Percentiles rank a stretch among this genome's conserved stretches.
These are phyloP conservation scores for Eristalinus sepulchralis DNA, from an alignment of 2,888 invertebrate genomes.

Conservation along the genomic window DNA sequence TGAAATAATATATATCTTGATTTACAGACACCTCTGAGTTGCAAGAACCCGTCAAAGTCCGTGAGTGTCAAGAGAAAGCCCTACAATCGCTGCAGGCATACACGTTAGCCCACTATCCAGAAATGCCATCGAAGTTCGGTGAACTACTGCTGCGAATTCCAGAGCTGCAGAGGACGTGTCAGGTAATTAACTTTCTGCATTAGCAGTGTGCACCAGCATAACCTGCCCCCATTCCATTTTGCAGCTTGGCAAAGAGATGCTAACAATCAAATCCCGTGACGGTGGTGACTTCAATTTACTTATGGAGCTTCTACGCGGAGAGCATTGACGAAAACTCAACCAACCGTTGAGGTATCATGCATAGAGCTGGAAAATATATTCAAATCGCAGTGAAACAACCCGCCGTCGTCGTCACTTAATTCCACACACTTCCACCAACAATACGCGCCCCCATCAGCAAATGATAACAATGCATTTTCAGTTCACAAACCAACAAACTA, in stretches of 20 bases:
- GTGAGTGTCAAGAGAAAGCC: conserved; percentile 96
- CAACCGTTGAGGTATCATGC: conserved; percentile 53
- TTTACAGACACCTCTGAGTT: conserved; percentile 92
- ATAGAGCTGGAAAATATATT: conserved; percentile 24
- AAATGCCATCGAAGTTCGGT: conserved; percentile 96
- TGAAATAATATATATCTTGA: neutral
- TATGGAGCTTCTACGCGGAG: conserved; percentile 96
- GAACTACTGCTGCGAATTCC: conserved; percentile 95
- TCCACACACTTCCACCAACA: conserved; percentile 13
- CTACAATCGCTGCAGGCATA: conserved; percentile 95
- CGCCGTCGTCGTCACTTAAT: conserved; percentile 34
- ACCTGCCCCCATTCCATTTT: neutral
- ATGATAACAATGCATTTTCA: conserved; percentile 46
- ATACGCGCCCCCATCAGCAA: conserved; percentile 14
- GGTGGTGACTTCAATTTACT: conserved; percentile 96
- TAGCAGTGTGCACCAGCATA: neutral
- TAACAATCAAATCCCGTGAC: conserved; percentile 92
- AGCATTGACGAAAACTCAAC: conserved; percentile 85
- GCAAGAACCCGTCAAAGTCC: conserved; percentile 95
- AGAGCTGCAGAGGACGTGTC: conserved; percentile 96
- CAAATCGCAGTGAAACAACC: conserved; percentile 14
- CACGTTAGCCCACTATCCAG: conserved; percentile 93
- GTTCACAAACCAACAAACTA: conserved; percentile 31
- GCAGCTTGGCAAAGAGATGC: conserved; percentile 95
- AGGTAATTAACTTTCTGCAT: conserved; percentile 82